A percentile compares a stretch with the other conserved stretches of the same genome.
Conservation (phyloP, 2,888 invertebrate genomes). For the Xestia xanthographa region DNA sequence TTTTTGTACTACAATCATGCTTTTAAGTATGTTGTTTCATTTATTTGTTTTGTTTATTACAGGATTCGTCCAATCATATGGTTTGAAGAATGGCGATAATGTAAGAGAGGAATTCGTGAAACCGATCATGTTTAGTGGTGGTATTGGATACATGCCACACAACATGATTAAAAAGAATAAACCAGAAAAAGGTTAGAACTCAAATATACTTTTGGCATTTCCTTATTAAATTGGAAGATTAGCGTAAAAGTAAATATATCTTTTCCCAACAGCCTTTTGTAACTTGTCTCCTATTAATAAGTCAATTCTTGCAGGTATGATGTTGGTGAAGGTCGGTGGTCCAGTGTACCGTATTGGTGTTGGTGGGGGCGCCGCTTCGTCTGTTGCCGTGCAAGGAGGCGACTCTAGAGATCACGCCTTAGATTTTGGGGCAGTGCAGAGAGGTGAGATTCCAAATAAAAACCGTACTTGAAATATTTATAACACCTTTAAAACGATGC, state of each 20-base stretch:
- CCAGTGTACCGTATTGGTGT: slow-evolving; percentile 99
- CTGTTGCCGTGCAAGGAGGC: slow-evolving; percentile 97
- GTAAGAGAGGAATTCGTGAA: slow-evolving; percentile 98
- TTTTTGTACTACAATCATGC: background rate
- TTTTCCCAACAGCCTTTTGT: background rate
- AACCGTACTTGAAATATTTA: background rate
- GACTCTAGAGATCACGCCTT: slow-evolving; percentile 93
- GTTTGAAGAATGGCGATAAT: slow-evolving; percentile 92
- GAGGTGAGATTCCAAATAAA: slow-evolving; percentile 86
- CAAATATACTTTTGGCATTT: background rate
- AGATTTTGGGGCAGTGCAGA: slow-evolving; percentile 99
- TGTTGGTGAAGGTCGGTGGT: slow-evolving; percentile 98
- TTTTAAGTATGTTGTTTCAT: background rate
- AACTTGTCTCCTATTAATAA: background rate
- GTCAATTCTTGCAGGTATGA: slow-evolving; percentile 91
- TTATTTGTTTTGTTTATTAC: slow-evolving; percentile 61
- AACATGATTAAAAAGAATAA: slow-evolving; percentile 94
- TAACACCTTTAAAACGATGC: background rate
- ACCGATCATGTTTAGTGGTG: slow-evolving; percentile 99
- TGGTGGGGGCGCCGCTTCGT: slow-evolving; percentile 99
- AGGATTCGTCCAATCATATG: slow-evolving; percentile 98
- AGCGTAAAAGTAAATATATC: background rate
- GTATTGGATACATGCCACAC: slow-evolving; percentile 97
- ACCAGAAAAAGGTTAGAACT: slow-evolving; percentile 92
- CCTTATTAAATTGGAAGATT: background rate